phyloP scores from a whole-genome alignment of 2,797 vertebrate genomes.

The Onychomys leucogaster region DNA sequence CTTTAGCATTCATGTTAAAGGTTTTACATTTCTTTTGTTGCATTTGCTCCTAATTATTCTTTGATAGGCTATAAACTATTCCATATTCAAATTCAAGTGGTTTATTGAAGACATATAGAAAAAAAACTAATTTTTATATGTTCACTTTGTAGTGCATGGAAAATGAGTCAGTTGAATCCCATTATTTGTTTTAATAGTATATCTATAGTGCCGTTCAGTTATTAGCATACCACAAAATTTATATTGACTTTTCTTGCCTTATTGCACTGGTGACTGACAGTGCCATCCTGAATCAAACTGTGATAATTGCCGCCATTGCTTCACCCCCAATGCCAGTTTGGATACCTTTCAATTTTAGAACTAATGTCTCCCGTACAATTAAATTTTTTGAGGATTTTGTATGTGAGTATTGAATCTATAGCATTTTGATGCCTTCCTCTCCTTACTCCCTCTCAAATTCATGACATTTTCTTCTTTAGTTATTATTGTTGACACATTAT shows the following conservation, averaged over 20 bases:
- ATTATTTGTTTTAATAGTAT: conserved; percentile 4
- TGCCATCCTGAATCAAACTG: not conserved
- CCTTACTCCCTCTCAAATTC: not conserved
- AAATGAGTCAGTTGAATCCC: not conserved
- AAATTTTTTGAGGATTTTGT: not conserved
- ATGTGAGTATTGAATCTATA: not conserved
- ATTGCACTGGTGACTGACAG: not conserved
- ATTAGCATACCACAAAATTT: not conserved
- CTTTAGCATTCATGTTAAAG: not conserved
- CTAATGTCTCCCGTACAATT: not conserved
- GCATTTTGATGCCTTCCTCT: not conserved
- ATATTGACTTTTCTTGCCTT: conserved; percentile 32
- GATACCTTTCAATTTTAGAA: not conserved
- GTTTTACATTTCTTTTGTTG: not conserved
- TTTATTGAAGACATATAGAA: not conserved
- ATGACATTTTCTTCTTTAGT: not conserved
- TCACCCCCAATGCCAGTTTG: not conserved
- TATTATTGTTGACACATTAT: not conserved
- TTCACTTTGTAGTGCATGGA: not conserved
- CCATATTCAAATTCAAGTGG: conserved; percentile 5
- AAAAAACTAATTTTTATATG: conserved; percentile 45
- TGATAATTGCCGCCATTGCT: not conserved
- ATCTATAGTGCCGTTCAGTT: not conserved
- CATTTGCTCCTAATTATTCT: not conserved
- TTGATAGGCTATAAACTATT: not conserved